Conservation (phyloP, 2,888 invertebrate genomes). For the Cheilosia vulpina region DNA sequence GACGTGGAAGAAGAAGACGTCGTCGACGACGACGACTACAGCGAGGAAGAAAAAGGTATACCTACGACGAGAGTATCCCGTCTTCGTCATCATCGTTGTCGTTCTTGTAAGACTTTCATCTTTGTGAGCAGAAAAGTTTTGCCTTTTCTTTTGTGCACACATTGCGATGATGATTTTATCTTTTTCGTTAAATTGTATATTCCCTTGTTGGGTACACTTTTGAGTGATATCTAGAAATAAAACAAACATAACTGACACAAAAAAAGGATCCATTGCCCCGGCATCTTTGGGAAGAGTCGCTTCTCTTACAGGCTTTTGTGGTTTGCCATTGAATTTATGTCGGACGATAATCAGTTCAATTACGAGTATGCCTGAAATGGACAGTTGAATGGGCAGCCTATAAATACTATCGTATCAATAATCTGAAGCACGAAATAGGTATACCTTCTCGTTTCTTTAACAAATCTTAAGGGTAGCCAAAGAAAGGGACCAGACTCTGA, state of each 20-base stretch:
- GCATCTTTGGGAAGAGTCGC: too few relatives aligned
- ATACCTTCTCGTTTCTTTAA: too few relatives aligned
- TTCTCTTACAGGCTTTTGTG: too few relatives aligned
- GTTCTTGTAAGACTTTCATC: conserved; percentile 15
- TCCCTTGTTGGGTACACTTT: background rate
- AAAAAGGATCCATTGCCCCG: background rate
- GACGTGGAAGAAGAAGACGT: conserved; percentile 7
- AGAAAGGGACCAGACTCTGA: too few relatives aligned
- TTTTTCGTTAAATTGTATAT: conserved; percentile 2
- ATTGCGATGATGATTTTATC: background rate
- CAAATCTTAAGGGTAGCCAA: too few relatives aligned
- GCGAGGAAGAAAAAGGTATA: background rate
- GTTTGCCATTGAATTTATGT: too few relatives aligned
- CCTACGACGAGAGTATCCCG: background rate
- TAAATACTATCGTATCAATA: too few relatives aligned
- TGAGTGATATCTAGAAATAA: background rate
- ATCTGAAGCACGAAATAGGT: too few relatives aligned
- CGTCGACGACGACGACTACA: conserved; percentile 5
- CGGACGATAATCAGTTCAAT: too few relatives aligned
- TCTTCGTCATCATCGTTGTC: conserved; percentile 6
- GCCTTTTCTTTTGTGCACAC: background rate
- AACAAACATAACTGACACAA: background rate
- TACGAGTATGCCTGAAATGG: too few relatives aligned
- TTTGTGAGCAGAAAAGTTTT: background rate
- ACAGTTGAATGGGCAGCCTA: too few relatives aligned